A percentile compares a stretch with the other conserved stretches of the same genome.
These are phyloP conservation scores for Antheraea yamamai DNA, from an alignment of 2,888 invertebrate genomes.

Conservation along the genomic window DNA sequence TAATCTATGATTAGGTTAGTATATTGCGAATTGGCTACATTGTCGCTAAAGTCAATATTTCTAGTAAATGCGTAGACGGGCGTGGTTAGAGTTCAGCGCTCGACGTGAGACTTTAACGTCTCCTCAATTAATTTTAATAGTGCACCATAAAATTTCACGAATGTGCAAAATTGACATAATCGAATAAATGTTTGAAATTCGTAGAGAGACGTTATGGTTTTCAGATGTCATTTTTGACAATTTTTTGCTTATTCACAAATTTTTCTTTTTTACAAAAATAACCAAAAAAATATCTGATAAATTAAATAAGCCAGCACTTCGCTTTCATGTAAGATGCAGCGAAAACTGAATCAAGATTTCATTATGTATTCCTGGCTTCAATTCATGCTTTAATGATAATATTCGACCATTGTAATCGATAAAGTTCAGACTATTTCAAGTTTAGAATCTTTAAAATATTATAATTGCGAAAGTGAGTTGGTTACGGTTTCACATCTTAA, in stretches of 20 bases:
- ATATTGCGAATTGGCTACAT: not conserved
- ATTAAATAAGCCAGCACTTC: not conserved
- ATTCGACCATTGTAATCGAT: too few species aligned
- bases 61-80: conserved; percentile 3
- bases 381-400: not conserved
- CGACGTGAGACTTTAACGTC: not conserved
- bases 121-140: not conserved
- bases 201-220: not conserved
- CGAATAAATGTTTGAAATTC: not conserved
- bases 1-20: not conserved
- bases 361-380: not conserved
- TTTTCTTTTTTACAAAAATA: not conserved
- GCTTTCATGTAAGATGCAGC: not conserved
- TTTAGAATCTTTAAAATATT: not conserved
- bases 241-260: too few species aligned
- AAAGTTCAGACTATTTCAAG: too few species aligned
- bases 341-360: not conserved
- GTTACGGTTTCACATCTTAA: too few species aligned
- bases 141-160: not conserved
- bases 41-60: conserved; percentile 11
- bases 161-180: not conserved
- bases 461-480: too few species aligned
- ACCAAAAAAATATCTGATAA: not conserved
- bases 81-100: not conserved
- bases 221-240: too few species aligned